Evolutionary conservation across 2,797 vertebrate genomes (phyloP).

Genomic region (Glyptemys insculpta): DNA sequence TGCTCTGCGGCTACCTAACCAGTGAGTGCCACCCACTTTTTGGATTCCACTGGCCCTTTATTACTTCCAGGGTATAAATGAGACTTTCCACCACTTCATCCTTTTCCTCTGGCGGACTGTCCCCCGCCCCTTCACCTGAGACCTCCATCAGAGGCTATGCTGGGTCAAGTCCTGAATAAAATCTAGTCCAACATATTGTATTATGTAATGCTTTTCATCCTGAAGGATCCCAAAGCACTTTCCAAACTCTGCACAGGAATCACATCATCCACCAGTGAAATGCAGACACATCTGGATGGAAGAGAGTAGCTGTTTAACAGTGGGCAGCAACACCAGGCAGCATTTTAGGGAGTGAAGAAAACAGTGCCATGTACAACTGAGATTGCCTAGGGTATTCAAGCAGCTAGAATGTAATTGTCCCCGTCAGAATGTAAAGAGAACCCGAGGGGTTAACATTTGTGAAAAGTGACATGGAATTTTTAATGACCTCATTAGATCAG

Average conservation of each 20-base stretch:
- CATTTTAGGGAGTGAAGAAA: not conserved
- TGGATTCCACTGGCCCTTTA: not conserved
- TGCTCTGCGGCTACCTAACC: not conserved
- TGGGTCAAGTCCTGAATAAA: not conserved
- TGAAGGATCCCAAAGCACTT: not conserved
- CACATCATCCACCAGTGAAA: not conserved
- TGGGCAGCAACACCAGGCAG: not conserved
- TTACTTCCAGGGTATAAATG: not conserved
- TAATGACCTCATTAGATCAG: not conserved
- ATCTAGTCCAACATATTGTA: not conserved
- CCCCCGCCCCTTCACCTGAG: not conserved
- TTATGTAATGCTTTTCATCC: not conserved
- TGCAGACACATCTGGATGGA: rapidly evolving
- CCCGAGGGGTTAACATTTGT: constrained; percentile 42
- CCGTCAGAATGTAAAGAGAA: not conserved
- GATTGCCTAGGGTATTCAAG: not conserved
- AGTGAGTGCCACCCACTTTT: not conserved
- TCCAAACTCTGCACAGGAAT: not conserved
- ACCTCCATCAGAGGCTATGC: not conserved
- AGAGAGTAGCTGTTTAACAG: not conserved
- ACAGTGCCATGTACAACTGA: not conserved
- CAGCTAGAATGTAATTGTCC: not conserved
- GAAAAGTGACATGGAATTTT: not conserved
- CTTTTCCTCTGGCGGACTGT: not conserved
- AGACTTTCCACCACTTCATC: not conserved